A percentile compares a stretch with the other conserved stretches of the same genome.
Evolutionary conservation across 2,113 vertebrate species (phyloP).

Genomic region (Microcebus tavaratra): DNA sequence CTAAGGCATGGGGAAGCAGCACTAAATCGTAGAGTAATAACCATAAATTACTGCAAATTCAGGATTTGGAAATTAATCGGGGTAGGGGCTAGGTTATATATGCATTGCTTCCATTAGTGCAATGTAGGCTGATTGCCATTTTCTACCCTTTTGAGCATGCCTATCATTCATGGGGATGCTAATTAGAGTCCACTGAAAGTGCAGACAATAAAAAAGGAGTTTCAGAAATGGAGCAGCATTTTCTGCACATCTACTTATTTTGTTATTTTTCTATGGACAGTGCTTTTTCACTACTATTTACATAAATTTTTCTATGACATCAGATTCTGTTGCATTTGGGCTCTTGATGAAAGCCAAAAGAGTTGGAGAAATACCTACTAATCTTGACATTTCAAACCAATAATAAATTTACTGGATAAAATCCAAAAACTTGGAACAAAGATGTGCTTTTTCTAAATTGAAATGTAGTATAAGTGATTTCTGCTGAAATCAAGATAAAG

Average conservation of each 20-base stretch:
- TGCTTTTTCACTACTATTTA: constrained; percentile 57
- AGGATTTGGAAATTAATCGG: constrained; percentile 53
- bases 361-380: constrained; percentile 42
- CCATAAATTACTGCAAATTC: constrained; percentile 57
- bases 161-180: constrained; percentile 37
- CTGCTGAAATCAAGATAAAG: background rate
- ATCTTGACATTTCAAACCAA: constrained; percentile 44
- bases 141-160: constrained; percentile 50
- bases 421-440: background rate
- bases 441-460: background rate
- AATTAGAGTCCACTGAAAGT: constrained; percentile 69
- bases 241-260: background rate
- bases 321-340: background rate
- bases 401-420: constrained; percentile 56
- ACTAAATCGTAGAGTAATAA: constrained; percentile 51
- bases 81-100: background rate
- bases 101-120: constrained; percentile 2
- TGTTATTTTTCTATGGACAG: constrained; percentile 51
- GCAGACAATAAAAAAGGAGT: constrained; percentile 39
- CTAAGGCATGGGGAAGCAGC: background rate
- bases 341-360: background rate
- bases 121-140: constrained; percentile 18
- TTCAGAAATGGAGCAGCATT: constrained; percentile 38
- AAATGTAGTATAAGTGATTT: background rate
- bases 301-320: background rate